Conservation (phyloP, 2,797 vertebrate species). For the Squalus acanthias region DNA sequence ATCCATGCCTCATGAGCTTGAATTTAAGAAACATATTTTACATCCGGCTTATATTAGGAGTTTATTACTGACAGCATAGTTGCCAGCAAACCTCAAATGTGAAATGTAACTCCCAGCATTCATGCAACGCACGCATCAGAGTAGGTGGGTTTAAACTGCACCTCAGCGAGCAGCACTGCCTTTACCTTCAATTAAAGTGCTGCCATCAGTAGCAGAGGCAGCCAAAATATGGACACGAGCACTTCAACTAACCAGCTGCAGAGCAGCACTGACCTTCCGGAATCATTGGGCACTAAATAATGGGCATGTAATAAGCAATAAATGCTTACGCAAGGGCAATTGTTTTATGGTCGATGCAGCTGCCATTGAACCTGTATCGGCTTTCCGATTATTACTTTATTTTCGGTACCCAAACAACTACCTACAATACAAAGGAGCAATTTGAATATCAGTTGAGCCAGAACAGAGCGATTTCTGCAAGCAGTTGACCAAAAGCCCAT, state of each 20-base stretch:
- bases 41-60: neutral
- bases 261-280: neutral
- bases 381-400: neutral
- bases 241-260: neutral
- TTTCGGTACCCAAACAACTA: neutral
- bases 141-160: neutral
- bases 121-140: neutral
- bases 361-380: neutral
- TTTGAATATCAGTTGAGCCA: neutral
- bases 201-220: neutral
- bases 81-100: neutral
- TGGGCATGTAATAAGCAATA: too few relatives aligned
- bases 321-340: neutral
- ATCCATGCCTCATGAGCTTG: slow-evolving; percentile 4
- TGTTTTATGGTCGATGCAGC: neutral
- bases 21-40: neutral
- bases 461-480: neutral
- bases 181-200: neutral
- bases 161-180: neutral
- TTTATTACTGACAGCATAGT: neutral
- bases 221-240: neutral
- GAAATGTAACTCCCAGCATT: neutral
- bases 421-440: neutral
- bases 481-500: neutral
- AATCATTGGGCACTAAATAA: neutral